Evolutionary conservation across 1,140 invertebrate species (phyloP).

Genomic region (Ostrea edulis): DNA sequence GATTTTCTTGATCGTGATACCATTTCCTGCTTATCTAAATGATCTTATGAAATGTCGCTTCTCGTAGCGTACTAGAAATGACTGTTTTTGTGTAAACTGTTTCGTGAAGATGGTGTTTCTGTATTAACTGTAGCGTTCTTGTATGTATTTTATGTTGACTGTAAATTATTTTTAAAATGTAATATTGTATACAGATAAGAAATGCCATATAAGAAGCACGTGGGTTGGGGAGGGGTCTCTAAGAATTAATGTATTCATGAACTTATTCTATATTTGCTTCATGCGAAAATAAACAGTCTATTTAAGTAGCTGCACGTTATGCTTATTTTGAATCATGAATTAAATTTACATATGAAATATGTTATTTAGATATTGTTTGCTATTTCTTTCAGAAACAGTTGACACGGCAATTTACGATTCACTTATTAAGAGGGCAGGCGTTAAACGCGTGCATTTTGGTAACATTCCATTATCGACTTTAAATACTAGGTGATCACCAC

Average conservation of each 20-base stretch:
- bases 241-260: neutral
- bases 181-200: neutral
- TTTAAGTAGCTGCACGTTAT: neutral
- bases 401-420: constrained; percentile 33
- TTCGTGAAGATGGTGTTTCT: neutral
- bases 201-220: neutral
- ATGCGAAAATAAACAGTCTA: neutral
- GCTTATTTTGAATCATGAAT: constrained; percentile 26
- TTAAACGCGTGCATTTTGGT: constrained; percentile 29
- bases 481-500: constrained; percentile 4
- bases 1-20: neutral
- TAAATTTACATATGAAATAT: constrained; percentile 12
- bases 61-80: neutral
- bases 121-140: neutral
- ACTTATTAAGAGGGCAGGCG: constrained; percentile 6
- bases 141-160: neutral
- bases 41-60: neutral
- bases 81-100: neutral
- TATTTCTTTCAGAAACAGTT: constrained; percentile 38
- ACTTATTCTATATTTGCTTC: neutral
- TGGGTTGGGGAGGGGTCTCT: neutral
- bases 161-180: too few relatives aligned
- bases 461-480: constrained; percentile 23
- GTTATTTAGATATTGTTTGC: constrained; percentile 35
- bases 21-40: neutral